phyloP scores from a whole-genome alignment of 2,888 invertebrate genomes.

The Dynastes tityus region DNA sequence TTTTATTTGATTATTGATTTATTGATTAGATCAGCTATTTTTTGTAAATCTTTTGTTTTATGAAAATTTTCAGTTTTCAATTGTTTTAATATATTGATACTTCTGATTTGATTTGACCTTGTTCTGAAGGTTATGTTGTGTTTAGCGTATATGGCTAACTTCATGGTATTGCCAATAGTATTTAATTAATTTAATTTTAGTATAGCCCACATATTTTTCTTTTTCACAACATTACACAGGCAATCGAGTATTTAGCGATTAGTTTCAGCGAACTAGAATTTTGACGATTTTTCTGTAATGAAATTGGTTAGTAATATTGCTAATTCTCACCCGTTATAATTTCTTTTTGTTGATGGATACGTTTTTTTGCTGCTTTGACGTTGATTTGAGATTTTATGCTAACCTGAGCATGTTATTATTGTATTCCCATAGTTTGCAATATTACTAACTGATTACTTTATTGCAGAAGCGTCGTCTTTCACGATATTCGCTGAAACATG shows the following conservation, averaged over 20 bases:
- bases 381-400: conserved; percentile 2
- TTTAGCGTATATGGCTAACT: no score
- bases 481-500: conserved; percentile 27
- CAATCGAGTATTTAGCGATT: not conserved
- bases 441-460: conserved; percentile 45
- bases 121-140: no score
- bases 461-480: conserved; percentile 32
- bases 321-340: conserved; percentile 4
- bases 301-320: conserved; percentile 45
- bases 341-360: not conserved
- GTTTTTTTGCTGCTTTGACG: not conserved
- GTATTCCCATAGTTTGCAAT: conserved; percentile 27
- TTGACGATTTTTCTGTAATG: conserved; percentile 38
- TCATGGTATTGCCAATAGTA: no score
- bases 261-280: not conserved
- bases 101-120: no score
- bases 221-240: no score
- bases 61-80: no score
- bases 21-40: no score
- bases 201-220: no score
- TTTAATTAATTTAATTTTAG: no score
- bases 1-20: no score
- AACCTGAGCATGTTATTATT: conserved; percentile 16
- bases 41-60: no score
- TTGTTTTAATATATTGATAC: no score